Evolutionary conservation across 2,797 vertebrate genomes (phyloP).

Genomic region (Sciurus vulgaris): DNA sequence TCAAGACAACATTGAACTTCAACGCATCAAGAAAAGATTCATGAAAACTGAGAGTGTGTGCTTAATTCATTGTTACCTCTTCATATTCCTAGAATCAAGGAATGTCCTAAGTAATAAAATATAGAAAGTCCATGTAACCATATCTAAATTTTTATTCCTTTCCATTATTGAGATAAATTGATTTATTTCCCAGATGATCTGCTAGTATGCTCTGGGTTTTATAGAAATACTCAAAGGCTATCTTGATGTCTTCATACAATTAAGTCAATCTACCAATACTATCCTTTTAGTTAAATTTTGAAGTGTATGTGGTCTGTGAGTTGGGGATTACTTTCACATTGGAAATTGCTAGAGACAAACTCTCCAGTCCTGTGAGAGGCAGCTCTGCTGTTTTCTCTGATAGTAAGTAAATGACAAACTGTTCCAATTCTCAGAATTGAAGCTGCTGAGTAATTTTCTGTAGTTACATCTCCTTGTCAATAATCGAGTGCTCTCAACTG

Average conservation of each 20-base stretch:
- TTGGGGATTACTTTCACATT: not conserved
- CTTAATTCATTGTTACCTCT: not conserved
- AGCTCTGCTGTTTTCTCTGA: not conserved
- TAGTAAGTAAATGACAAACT: not conserved
- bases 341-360: conserved; percentile 1
- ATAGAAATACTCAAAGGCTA: not conserved
- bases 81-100: not conserved
- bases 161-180: not conserved
- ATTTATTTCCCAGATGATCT: not conserved
- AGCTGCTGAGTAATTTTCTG: not conserved
- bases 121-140: not conserved
- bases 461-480: not conserved
- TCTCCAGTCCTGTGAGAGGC: not conserved
- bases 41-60: not conserved
- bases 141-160: conserved; percentile 33
- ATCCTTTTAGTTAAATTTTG: not conserved
- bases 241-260: not conserved
- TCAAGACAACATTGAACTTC: not conserved
- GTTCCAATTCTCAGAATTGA: not conserved
- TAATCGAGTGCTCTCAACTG: not conserved
- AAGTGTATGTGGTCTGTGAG: not conserved
- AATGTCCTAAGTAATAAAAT: not conserved
- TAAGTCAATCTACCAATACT: not conserved
- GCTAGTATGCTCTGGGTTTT: not conserved
- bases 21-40: not conserved